phyloP scores from a whole-genome alignment of 2,888 invertebrate genomes.

The Meghimatium bilineatum region DNA sequence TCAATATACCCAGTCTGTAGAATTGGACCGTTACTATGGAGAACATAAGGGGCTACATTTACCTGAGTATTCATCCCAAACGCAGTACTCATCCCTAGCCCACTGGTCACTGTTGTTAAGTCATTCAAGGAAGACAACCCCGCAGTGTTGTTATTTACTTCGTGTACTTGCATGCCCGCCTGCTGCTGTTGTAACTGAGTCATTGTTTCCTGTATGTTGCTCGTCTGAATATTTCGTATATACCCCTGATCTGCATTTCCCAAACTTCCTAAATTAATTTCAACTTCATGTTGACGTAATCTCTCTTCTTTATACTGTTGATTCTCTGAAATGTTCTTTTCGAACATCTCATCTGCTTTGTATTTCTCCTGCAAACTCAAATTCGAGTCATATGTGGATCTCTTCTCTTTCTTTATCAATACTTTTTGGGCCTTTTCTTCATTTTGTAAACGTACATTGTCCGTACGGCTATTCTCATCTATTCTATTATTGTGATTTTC shows the following conservation, averaged over 20 bases:
- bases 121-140: conserved; percentile 48
- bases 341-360: conserved; percentile 51
- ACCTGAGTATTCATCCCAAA: background rate
- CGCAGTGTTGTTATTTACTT: conserved; percentile 56
- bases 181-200: conserved; percentile 57
- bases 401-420: conserved; percentile 58
- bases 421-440: conserved; percentile 55
- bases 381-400: conserved; percentile 52
- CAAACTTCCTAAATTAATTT: conserved; percentile 60
- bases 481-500: conserved; percentile 54
- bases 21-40: background rate
- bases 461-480: conserved; percentile 28
- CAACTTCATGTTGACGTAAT: conserved; percentile 61
- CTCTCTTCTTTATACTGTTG: conserved; percentile 64
- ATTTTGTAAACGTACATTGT: conserved; percentile 20
- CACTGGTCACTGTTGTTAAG: conserved; percentile 28
- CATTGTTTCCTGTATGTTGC: conserved; percentile 57
- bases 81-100: background rate
- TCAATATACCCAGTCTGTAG: background rate
- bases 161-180: conserved; percentile 45
- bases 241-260: conserved; percentile 63
- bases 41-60: background rate
- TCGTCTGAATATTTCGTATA: conserved; percentile 61
- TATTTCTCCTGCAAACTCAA: conserved; percentile 56
- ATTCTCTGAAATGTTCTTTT: conserved; percentile 56